Conservation (phyloP, 2,888 invertebrate species). For the Tanaodytes sp. region DNA sequence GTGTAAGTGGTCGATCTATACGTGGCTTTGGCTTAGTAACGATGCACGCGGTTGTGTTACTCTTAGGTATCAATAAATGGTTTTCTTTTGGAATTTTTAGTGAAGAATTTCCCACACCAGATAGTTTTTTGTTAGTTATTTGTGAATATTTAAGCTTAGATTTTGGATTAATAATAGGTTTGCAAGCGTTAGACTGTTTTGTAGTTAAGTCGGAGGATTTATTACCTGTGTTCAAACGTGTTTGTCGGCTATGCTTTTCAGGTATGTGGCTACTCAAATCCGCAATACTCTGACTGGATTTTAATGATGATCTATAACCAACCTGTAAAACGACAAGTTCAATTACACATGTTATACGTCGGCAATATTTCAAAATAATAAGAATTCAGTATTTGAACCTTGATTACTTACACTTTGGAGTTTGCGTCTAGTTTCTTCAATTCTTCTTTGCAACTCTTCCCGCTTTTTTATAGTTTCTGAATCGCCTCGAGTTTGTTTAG, state of each 20-base stretch:
- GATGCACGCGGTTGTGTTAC: constrained; percentile 66
- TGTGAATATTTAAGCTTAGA: constrained; percentile 64
- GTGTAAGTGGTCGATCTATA: constrained; percentile 64
- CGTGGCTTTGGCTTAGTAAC: constrained; percentile 58
- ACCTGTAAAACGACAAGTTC: constrained; percentile 77
- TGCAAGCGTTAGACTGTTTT: constrained; percentile 67
- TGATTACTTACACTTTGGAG: constrained; percentile 87
- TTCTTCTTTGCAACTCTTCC: constrained; percentile 86
- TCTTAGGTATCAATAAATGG: constrained; percentile 61
- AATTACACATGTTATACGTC: no score
- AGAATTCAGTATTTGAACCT: no score
- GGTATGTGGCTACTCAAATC: constrained; percentile 84
- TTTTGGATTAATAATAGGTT: constrained; percentile 66
- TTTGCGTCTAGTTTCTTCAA: constrained; percentile 88
- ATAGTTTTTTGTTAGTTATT: constrained; percentile 65
- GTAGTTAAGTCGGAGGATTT: constrained; percentile 64
- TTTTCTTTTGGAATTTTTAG: constrained; percentile 62
- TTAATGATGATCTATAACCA: constrained; percentile 84
- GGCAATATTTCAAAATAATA: no score
- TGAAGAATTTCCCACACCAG: constrained; percentile 63
- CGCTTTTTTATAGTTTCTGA: constrained; percentile 79
- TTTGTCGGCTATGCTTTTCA: constrained; percentile 72
- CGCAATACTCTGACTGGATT: constrained; percentile 89
- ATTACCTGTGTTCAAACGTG: constrained; percentile 68
- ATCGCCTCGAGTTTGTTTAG: constrained; percentile 76